phyloP scores from a whole-genome alignment of 2,797 vertebrate genomes.

The Hypotaenidia philippensis region DNA sequence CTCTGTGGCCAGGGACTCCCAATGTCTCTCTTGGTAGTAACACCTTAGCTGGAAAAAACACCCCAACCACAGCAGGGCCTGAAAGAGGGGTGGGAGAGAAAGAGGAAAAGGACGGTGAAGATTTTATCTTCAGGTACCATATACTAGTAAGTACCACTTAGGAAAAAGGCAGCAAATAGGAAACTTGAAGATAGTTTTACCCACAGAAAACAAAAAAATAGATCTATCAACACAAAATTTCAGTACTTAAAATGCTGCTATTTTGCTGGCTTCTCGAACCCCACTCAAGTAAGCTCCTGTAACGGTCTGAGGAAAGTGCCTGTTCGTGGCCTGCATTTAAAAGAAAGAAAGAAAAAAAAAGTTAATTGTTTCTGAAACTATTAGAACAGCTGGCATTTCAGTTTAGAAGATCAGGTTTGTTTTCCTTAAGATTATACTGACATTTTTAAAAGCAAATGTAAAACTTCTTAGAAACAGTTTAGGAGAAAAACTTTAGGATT shows the following conservation, averaged over 20 bases:
- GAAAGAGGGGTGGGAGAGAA: background rate
- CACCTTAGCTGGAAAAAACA: background rate
- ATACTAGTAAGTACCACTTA: constrained; percentile 26
- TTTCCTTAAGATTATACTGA: background rate
- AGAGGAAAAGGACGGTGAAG: constrained; percentile 1
- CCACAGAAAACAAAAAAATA: constrained; percentile 55
- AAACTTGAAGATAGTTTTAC: constrained; percentile 59
- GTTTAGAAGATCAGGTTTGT: background rate
- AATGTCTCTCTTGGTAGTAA: background rate
- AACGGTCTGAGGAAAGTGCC: constrained; percentile 98
- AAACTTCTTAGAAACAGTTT: background rate
- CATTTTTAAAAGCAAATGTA: background rate
- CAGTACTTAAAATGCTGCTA: constrained; percentile 85
- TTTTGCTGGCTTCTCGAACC: constrained; percentile 97
- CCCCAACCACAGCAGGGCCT: background rate
- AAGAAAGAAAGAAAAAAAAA: background rate
- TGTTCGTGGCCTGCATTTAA: constrained; percentile 90
- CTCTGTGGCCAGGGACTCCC: background rate
- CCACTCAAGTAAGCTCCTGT: constrained; percentile 97
- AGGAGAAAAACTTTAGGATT: background rate
- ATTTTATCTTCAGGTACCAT: constrained; percentile 66
- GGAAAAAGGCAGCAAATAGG: constrained; percentile 42
- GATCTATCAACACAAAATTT: constrained; percentile 32
- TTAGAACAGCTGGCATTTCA: background rate
- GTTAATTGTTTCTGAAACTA: background rate